Conservation (phyloP, 2,113 vertebrate species). For the Scophthalmus maximus region DNA sequence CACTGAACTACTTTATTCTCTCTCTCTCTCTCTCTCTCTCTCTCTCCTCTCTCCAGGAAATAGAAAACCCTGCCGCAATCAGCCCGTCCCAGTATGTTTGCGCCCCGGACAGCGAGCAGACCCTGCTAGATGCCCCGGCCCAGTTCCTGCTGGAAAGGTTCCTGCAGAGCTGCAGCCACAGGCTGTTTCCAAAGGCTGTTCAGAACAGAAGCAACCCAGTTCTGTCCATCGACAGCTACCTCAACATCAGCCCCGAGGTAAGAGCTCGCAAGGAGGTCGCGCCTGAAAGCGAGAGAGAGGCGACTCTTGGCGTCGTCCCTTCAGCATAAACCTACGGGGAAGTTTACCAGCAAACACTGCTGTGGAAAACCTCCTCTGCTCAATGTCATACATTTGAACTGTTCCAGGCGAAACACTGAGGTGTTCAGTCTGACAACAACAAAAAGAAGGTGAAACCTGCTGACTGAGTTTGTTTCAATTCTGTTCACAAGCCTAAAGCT, state of each 20-base stretch:
- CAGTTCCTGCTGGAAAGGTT: slow-evolving; percentile 98
- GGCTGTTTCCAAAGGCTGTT: slow-evolving; percentile 93
- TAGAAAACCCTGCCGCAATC: slow-evolving; percentile 85
- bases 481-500: neutral
- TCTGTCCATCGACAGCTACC: slow-evolving; percentile 95
- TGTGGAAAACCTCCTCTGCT: neutral
- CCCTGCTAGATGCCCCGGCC: slow-evolving; percentile 90
- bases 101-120: slow-evolving; percentile 97
- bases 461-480: slow-evolving; percentile 12
- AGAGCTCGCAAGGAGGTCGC: slow-evolving; percentile 22
- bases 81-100: slow-evolving; percentile 94
- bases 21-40: slow-evolving; percentile 48
- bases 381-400: neutral
- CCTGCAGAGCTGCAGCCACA: slow-evolving; percentile 92
- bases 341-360: no score
- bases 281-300: neutral
- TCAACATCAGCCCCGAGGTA: slow-evolving; percentile 96
- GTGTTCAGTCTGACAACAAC: neutral
- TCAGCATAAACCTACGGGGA: neutral
- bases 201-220: slow-evolving; percentile 91
- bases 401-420: neutral
- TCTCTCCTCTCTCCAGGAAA: slow-evolving; percentile 81
- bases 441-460: no score
- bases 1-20: neutral
- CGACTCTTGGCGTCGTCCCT: neutral